A percentile compares a stretch with the other conserved stretches of the same genome.
phyloP scores from a whole-genome alignment of 1,140 invertebrate species.

The Drosophila subobscura region DNA sequence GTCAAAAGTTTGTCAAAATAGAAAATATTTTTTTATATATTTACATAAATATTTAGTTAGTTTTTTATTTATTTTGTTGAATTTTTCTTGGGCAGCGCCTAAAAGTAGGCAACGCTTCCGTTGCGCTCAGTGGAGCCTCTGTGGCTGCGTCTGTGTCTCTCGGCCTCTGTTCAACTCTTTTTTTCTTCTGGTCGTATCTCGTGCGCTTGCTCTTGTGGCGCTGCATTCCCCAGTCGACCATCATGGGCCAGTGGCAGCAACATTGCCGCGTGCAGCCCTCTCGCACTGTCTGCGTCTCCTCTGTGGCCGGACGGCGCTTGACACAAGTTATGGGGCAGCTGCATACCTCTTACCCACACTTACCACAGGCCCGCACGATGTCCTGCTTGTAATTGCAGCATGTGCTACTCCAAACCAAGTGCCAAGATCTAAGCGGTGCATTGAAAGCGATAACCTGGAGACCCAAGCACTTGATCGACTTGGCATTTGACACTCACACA shows the following conservation, averaged over 20 bases:
- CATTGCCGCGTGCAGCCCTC: conserved; percentile 49
- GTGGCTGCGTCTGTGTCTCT: too few relatives aligned
- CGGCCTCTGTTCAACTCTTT: too few relatives aligned
- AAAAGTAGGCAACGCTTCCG: neutral
- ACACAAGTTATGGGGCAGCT: conserved; percentile 39
- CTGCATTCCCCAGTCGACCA: conserved; percentile 52
- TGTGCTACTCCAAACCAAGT: neutral
- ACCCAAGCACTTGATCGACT: too few relatives aligned
- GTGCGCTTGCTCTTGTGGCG: conserved; percentile 3
- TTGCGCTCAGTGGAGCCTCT: neutral
- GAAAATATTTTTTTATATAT: neutral
- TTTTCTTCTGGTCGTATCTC: neutral
- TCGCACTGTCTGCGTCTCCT: neutral
- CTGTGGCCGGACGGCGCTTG: conserved; percentile 39
- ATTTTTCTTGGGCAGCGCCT: neutral
- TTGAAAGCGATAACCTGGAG: conserved; percentile 1
- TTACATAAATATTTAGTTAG: neutral
- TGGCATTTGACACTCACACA: conserved; percentile 6
- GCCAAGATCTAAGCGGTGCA: neutral
- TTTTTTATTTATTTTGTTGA: neutral
- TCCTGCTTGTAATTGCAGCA: conserved; percentile 27
- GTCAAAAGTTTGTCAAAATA: neutral
- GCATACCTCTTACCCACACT: neutral
- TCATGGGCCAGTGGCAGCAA: conserved; percentile 18
- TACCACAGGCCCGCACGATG: conserved; percentile 4